Conservation (phyloP, 2,888 invertebrate species). For the Andrena praecox region DNA sequence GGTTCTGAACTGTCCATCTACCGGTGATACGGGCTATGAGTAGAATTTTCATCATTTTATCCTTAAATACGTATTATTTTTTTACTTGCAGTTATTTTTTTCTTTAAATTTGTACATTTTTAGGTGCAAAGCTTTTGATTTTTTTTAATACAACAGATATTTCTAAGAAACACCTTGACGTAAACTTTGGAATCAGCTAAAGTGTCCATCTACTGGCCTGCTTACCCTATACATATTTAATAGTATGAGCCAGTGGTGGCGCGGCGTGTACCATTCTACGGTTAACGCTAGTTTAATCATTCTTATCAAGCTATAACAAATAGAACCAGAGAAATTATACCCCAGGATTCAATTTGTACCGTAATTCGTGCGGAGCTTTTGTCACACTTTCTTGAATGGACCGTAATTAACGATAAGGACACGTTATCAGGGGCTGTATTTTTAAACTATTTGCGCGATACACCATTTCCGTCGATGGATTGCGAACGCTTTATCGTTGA, state of each 20-base stretch:
- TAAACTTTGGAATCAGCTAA: too few relatives aligned
- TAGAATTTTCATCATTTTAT: too few relatives aligned
- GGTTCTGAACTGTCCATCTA: too few relatives aligned
- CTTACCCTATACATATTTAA: background rate
- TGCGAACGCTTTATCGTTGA: conserved; percentile 12
- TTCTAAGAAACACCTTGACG: too few relatives aligned
- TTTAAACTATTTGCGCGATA: conserved; percentile 16
- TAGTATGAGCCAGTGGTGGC: background rate
- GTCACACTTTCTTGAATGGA: conserved; percentile 15
- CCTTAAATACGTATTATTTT: too few relatives aligned
- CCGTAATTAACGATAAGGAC: conserved; percentile 9
- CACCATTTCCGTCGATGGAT: background rate
- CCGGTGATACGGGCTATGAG: too few relatives aligned
- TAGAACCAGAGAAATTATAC: background rate
- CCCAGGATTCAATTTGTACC: background rate
- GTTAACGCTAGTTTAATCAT: conserved; percentile 27
- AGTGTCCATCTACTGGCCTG: too few relatives aligned
- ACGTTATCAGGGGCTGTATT: background rate
- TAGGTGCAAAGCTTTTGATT: too few relatives aligned
- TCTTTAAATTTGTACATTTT: too few relatives aligned
- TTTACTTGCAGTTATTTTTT: too few relatives aligned
- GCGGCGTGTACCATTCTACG: conserved; percentile 2
- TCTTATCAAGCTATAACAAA: background rate
- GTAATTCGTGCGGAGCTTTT: background rate
- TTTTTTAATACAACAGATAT: too few relatives aligned